Conservation (phyloP, 2,888 invertebrate species). For the Coelopa pilipes region DNA sequence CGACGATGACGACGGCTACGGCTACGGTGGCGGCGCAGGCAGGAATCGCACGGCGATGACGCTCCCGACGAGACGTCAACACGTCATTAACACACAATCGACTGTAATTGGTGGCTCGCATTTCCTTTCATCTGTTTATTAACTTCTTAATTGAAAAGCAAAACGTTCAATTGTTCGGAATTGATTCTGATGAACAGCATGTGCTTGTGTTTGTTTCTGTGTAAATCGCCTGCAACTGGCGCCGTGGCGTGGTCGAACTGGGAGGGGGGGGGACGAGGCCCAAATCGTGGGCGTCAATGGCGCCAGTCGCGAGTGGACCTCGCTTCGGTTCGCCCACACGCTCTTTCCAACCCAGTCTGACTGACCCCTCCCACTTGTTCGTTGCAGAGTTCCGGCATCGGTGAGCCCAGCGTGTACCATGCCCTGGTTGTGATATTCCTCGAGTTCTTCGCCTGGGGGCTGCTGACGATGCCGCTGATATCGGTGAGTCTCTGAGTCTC, state of each 20-base stretch:
- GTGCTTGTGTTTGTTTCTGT: background rate
- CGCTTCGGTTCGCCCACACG: background rate
- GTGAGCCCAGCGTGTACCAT: conserved; percentile 97
- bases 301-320: background rate
- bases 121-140: background rate
- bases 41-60: background rate
- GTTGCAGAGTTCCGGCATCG: conserved; percentile 82
- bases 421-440: conserved; percentile 98
- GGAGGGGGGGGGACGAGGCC: no score
- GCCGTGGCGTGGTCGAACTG: background rate
- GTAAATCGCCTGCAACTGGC: background rate
- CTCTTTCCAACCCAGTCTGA: background rate
- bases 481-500: no score
- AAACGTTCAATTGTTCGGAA: background rate
- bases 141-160: background rate
- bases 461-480: conserved; percentile 98
- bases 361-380: background rate
- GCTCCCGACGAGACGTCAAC: background rate
- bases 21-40: background rate
- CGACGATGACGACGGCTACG: background rate
- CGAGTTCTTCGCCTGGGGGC: conserved; percentile 99
- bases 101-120: background rate
- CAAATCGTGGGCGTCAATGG: background rate
- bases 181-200: background rate
- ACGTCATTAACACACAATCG: conserved; percentile 2